phyloP scores from a whole-genome alignment of 2,888 invertebrate species.

The Orgyia antiqua region DNA sequence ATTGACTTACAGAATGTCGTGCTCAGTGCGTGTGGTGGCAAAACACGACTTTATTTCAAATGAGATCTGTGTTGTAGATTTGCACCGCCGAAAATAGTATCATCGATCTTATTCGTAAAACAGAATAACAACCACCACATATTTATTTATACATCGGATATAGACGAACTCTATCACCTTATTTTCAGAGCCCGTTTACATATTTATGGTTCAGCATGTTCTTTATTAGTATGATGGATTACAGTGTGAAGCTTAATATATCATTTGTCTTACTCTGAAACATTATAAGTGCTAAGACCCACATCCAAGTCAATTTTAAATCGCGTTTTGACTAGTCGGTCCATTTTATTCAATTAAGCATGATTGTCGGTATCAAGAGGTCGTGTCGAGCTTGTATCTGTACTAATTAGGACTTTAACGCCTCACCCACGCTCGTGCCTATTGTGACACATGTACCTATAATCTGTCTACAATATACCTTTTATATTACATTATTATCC shows the following conservation, averaged over 20 bases:
- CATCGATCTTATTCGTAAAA: conserved; percentile 66
- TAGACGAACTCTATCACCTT: conserved; percentile 28
- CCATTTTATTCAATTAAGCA: conserved; percentile 68
- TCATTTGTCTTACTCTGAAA: too few relatives aligned
- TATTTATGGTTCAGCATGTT: too few relatives aligned
- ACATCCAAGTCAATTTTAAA: conserved; percentile 34
- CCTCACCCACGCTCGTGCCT: conserved; percentile 61
- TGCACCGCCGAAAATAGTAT: conserved; percentile 68
- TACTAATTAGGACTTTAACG: conserved; percentile 63
- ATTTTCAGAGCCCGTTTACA: conserved; percentile 42
- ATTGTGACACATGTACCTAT: conserved; percentile 35
- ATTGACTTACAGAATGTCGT: too few relatives aligned
- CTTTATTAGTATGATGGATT: too few relatives aligned
- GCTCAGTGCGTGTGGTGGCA: conserved; percentile 52
- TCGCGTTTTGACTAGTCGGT: conserved; percentile 55
- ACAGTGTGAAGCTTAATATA: too few relatives aligned
- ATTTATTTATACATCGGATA: conserved; percentile 56
- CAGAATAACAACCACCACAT: conserved; percentile 51
- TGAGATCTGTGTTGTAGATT: conserved; percentile 69
- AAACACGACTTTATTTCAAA: conserved; percentile 67
- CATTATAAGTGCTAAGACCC: not conserved
- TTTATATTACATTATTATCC: conserved; percentile 9
- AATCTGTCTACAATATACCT: too few relatives aligned
- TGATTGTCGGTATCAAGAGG: conserved; percentile 68
- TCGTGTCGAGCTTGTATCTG: conserved; percentile 65